These are phyloP conservation scores for Ptychochromis oligacanthus DNA, from an alignment of 2,113 vertebrate species.

Conservation along the genomic window DNA sequence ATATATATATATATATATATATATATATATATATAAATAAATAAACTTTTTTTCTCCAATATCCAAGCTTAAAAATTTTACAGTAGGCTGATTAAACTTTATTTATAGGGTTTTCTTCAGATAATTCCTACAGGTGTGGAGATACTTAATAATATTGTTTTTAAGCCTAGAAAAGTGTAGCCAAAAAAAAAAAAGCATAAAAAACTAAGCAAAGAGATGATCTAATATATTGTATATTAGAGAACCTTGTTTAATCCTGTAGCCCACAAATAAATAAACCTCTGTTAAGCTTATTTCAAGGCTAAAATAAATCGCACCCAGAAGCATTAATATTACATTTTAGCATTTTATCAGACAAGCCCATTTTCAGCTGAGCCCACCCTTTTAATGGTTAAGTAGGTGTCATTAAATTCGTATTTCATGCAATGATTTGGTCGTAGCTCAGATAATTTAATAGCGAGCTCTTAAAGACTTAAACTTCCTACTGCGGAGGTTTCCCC, in stretches of 20 bases:
- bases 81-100: not conserved
- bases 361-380: too few species aligned
- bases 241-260: not conserved
- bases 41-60: too few species aligned
- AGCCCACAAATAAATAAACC: too few species aligned
- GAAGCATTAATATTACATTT: too few species aligned
- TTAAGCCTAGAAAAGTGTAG: not conserved
- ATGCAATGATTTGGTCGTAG: not conserved
- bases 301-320: too few species aligned
- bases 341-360: not conserved
- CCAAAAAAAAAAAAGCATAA: not conserved
- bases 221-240: not conserved
- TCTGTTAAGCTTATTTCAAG: not conserved
- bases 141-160: accelerated
- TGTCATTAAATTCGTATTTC: too few species aligned
- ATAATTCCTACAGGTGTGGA: not conserved
- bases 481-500: not conserved
- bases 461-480: not conserved
- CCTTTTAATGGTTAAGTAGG: too few species aligned
- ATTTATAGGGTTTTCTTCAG: not conserved
- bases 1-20: too few species aligned
- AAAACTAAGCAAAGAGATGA: too few species aligned
- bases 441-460: not conserved
- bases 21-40: too few species aligned
- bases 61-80: accelerated